phyloP scores from a whole-genome alignment of 2,113 vertebrate species.

The Electrona antarctica region DNA sequence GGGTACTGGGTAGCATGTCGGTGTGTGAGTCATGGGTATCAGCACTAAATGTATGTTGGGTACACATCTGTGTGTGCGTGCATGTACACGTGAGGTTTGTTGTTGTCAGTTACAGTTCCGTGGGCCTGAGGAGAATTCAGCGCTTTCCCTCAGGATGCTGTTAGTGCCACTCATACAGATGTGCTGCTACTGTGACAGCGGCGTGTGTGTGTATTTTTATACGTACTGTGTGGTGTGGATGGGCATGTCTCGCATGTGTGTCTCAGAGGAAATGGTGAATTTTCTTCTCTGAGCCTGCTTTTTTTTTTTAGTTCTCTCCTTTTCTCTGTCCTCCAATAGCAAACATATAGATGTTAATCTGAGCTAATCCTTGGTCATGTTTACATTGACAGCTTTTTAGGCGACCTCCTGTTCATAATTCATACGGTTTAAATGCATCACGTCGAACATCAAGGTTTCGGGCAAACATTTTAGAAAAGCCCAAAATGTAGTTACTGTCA shows the following conservation, averaged over 20 bases:
- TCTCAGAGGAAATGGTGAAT: slow-evolving; percentile 58
- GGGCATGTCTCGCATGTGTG: slow-evolving; percentile 8
- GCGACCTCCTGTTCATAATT: too few relatives aligned
- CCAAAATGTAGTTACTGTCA: too few relatives aligned
- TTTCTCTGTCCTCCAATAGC: not conserved
- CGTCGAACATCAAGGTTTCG: too few relatives aligned
- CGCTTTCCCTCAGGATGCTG: slow-evolving; percentile 70
- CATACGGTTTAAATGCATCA: too few relatives aligned
- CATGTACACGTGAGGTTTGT: slow-evolving; percentile 37
- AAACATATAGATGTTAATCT: too few relatives aligned
- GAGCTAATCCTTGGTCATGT: too few relatives aligned
- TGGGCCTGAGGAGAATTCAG: slow-evolving; percentile 70
- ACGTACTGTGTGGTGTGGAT: slow-evolving; percentile 9
- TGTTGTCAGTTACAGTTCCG: slow-evolving; percentile 74
- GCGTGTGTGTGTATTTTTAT: slow-evolving; percentile 26
- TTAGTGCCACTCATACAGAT: slow-evolving; percentile 74
- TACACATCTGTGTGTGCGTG: slow-evolving; percentile 40
- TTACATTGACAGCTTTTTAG: too few relatives aligned
- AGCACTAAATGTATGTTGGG: slow-evolving; percentile 62
- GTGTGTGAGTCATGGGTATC: slow-evolving; percentile 61
- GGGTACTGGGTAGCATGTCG: not conserved
- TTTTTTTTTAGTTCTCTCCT: slow-evolving; percentile 18
- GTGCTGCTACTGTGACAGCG: slow-evolving; percentile 61
- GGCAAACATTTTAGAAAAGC: too few relatives aligned
- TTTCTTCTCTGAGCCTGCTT: slow-evolving; percentile 40